phyloP scores from a whole-genome alignment of 2,113 vertebrate genomes.

The Paracanthobrama guichenoti region DNA sequence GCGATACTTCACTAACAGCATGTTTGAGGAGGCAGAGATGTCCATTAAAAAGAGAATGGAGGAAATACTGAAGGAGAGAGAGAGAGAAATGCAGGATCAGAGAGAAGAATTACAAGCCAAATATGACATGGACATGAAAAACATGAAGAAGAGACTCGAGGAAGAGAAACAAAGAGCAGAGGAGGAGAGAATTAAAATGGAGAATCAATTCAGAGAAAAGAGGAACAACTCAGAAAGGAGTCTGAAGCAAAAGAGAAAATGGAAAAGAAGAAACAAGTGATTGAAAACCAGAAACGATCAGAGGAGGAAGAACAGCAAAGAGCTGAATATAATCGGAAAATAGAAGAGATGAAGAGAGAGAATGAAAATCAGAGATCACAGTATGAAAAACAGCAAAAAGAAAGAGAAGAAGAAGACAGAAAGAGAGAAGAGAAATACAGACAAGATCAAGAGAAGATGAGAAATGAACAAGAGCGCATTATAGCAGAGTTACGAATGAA shows the following conservation, averaged over 20 bases:
- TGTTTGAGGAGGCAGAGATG: conserved; percentile 16
- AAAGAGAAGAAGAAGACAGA: too few species aligned
- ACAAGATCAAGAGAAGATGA: too few species aligned
- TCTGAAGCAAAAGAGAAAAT: too few species aligned
- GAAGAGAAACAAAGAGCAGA: neutral
- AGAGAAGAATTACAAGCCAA: rapidly evolving
- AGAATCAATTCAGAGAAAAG: too few species aligned
- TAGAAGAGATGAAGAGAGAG: neutral
- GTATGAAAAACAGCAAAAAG: too few species aligned
- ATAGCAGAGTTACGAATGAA: neutral
- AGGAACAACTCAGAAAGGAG: too few species aligned
- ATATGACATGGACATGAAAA: neutral
- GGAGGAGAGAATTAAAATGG: too few species aligned
- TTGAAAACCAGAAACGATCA: neutral
- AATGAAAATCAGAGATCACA: neutral
- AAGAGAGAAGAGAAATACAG: too few species aligned
- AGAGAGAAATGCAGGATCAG: neutral
- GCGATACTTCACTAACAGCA: neutral
- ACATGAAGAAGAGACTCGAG: neutral
- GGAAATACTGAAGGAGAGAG: neutral
- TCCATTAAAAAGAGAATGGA: neutral
- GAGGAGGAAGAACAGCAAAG: neutral
- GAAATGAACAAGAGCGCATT: neutral
- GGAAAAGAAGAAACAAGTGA: too few species aligned
- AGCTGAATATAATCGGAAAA: neutral